phyloP scores from a whole-genome alignment of 2,797 vertebrate species.

The Diplodus puntazzo region DNA sequence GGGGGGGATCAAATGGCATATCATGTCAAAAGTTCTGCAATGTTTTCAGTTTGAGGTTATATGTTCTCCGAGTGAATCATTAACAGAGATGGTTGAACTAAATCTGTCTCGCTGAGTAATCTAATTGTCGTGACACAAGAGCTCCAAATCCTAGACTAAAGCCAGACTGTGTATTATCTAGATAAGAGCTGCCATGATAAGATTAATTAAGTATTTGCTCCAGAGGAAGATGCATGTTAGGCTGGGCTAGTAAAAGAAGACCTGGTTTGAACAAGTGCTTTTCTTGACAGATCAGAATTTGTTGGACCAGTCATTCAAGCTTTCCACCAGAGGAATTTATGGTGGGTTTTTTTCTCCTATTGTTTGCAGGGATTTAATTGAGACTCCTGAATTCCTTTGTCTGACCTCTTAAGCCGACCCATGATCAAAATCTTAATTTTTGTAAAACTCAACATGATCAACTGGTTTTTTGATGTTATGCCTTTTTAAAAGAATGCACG shows the following conservation, averaged over 20 bases:
- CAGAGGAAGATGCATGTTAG: neutral
- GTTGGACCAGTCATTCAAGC: neutral
- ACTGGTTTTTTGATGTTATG: neutral
- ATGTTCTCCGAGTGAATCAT: slow-evolving; percentile 40
- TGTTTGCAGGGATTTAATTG: slow-evolving; percentile 8
- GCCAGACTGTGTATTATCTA: neutral
- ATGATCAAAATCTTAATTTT: neutral
- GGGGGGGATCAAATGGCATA: neutral
- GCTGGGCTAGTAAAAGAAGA: neutral
- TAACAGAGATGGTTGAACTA: slow-evolving; percentile 21
- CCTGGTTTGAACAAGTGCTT: neutral
- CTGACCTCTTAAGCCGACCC: slow-evolving; percentile 36
- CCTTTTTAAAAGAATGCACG: neutral
- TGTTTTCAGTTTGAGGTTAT: slow-evolving; percentile 3
- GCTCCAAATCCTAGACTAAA: neutral
- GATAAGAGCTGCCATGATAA: neutral
- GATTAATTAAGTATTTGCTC: neutral
- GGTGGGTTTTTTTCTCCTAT: slow-evolving; percentile 21
- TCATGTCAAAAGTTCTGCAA: neutral
- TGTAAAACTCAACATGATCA: neutral
- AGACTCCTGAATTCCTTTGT: slow-evolving; percentile 36
- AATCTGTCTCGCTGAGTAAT: slow-evolving; percentile 13
- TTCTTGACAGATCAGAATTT: slow-evolving; percentile 2
- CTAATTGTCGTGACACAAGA: neutral
- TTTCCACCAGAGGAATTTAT: slow-evolving; percentile 30